These are phyloP conservation scores for Tachysurus vachellii DNA, from an alignment of 2,113 vertebrate species.

Conservation along the genomic window DNA sequence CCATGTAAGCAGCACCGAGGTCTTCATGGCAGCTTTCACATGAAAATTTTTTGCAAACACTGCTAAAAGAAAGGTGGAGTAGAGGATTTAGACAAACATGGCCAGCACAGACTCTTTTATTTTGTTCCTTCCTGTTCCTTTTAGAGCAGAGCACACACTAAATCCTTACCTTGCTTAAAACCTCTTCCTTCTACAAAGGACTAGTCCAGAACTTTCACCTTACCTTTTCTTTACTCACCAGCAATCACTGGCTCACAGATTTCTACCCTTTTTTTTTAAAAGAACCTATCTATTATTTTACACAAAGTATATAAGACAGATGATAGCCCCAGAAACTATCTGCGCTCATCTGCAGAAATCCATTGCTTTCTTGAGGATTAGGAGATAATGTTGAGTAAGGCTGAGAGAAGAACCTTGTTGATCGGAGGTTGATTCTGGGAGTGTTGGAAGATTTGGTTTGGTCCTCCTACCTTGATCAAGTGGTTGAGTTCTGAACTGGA, in stretches of 20 bases:
- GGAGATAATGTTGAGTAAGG: slow-evolving; percentile 46
- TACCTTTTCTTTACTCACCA: slow-evolving; percentile 50
- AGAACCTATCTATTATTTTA: not conserved
- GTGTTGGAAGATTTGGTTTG: slow-evolving; percentile 67
- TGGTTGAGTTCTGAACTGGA: slow-evolving; percentile 99
- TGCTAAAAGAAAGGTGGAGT: slow-evolving; percentile 95
- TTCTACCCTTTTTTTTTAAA: slow-evolving; percentile 19
- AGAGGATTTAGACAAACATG: slow-evolving; percentile 83
- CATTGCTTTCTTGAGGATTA: slow-evolving; percentile 37
- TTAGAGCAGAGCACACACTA: slow-evolving; percentile 63
- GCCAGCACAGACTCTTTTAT: not conserved
- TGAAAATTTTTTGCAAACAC: slow-evolving; percentile 99
- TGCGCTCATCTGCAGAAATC: slow-evolving; percentile 37
- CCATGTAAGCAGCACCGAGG: slow-evolving; percentile 95
- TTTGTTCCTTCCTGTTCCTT: slow-evolving; percentile 9
- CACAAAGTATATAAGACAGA: not conserved
- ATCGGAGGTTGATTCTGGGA: slow-evolving; percentile 44
- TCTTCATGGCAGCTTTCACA: slow-evolving; percentile 99
- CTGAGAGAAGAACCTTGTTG: slow-evolving; percentile 50
- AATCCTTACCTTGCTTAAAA: slow-evolving; percentile 67
- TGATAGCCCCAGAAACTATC: slow-evolving; percentile 4
- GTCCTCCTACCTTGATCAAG: slow-evolving; percentile 98
- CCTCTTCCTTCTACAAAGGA: slow-evolving; percentile 24
- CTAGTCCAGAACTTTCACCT: slow-evolving; percentile 42
- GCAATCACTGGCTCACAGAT: slow-evolving; percentile 25